Evolutionary conservation across 2,888 invertebrate species (phyloP).

Genomic region (Andricus quercusramuli): DNA sequence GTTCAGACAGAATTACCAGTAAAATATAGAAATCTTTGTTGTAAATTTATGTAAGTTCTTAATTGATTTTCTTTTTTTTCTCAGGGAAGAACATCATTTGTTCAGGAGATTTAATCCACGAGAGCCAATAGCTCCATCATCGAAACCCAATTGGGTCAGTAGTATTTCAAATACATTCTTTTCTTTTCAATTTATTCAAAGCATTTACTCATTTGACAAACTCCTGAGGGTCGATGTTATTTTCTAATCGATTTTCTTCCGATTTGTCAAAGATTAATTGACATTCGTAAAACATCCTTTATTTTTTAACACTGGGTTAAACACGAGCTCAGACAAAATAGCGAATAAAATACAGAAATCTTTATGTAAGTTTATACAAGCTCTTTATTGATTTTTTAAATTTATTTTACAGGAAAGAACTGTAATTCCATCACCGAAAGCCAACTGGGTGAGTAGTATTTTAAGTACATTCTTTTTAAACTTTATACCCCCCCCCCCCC

Average conservation of each 20-base stretch:
- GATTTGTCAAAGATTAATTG: slow-evolving; percentile 70
- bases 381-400: slow-evolving; percentile 2
- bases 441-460: too few relatives aligned
- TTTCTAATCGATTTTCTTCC: slow-evolving; percentile 64
- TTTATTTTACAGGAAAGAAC: slow-evolving; percentile 77
- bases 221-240: slow-evolving; percentile 65
- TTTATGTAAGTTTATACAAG: too few relatives aligned
- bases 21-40: too few relatives aligned
- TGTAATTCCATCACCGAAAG: too few relatives aligned
- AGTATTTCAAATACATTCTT: too few relatives aligned
- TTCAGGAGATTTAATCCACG: slow-evolving; percentile 98
- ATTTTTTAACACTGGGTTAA: slow-evolving; percentile 35
- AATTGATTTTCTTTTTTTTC: slow-evolving; percentile 41
- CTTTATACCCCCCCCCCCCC: too few relatives aligned
- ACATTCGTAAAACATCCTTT: slow-evolving; percentile 49
- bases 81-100: slow-evolving; percentile 91
- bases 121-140: slow-evolving; percentile 77
- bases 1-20: slow-evolving; percentile 53
- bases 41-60: not conserved
- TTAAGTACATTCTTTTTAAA: too few relatives aligned
- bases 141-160: too few relatives aligned
- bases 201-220: slow-evolving; percentile 80
- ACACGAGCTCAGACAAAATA: slow-evolving; percentile 53
- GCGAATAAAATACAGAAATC: too few relatives aligned
- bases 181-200: too few relatives aligned